phyloP scores from a whole-genome alignment of 1,140 invertebrate genomes.

The Fopius arisanus region DNA sequence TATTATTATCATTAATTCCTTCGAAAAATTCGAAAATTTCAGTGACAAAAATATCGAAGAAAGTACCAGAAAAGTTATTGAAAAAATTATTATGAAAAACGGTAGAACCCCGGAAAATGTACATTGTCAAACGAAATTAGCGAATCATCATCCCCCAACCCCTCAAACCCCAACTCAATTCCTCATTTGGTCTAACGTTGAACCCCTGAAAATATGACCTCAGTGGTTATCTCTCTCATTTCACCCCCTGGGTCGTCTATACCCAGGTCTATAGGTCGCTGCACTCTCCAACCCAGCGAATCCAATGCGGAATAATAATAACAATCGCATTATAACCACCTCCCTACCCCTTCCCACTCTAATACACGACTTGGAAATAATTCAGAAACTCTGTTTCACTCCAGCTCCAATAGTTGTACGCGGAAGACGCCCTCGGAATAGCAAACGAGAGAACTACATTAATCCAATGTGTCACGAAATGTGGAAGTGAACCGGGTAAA shows the following conservation, averaged over 20 bases:
- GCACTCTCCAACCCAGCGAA: neutral
- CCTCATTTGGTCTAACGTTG: too few species aligned
- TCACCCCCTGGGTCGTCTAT: neutral
- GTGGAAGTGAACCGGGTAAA: neutral
- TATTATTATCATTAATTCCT: too few species aligned
- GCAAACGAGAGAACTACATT: constrained; percentile 6
- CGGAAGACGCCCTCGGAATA: neutral
- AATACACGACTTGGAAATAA: constrained; percentile 9
- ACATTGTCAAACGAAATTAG: too few species aligned
- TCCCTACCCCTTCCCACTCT: neutral
- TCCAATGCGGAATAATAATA: neutral
- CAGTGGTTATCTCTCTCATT: neutral
- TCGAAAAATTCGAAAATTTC: too few species aligned
- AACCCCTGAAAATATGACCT: too few species aligned
- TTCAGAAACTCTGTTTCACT: constrained; percentile 13
- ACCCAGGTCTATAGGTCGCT: constrained; percentile 5
- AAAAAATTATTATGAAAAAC: too few species aligned
- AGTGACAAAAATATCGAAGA: too few species aligned
- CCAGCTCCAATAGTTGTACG: neutral
- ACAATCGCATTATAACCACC: neutral
- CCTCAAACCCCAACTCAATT: too few species aligned
- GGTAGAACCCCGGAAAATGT: too few species aligned
- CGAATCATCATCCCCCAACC: too few species aligned
- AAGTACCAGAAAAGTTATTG: too few species aligned
- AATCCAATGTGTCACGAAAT: neutral